Evolutionary conservation across 1,140 invertebrate genomes (phyloP).

Genomic region (Drosophila sproati): DNA sequence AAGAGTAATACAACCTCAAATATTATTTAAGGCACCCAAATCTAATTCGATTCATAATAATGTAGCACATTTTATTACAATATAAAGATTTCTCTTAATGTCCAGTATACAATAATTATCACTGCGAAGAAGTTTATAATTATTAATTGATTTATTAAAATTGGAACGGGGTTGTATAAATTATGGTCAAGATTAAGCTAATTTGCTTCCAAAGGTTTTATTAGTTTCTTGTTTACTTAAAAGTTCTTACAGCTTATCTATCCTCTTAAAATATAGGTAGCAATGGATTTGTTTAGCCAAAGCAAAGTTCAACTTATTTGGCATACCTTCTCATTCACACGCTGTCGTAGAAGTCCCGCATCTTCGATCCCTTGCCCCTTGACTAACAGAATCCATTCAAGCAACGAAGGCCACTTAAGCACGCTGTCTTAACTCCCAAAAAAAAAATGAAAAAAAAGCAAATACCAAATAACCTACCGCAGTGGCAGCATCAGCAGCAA

Average conservation of each 20-base stretch:
- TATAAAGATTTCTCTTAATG: too few relatives aligned
- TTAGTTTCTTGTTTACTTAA: too few relatives aligned
- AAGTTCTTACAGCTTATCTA: background rate
- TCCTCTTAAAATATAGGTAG: background rate
- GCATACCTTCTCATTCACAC: conserved; percentile 29
- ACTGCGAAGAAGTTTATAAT: too few relatives aligned
- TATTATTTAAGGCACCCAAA: too few relatives aligned
- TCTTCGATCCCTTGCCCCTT: background rate
- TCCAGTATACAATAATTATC: too few relatives aligned
- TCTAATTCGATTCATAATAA: too few relatives aligned
- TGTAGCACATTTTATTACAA: too few relatives aligned
- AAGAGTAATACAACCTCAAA: too few relatives aligned
- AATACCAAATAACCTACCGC: conserved; percentile 52
- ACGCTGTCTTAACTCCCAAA: conserved; percentile 23
- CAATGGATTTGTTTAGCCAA: background rate
- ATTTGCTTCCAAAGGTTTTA: too few relatives aligned
- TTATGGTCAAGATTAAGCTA: too few relatives aligned
- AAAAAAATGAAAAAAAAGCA: conserved; percentile 10
- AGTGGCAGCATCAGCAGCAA: conserved; percentile 28
- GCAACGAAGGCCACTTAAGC: conserved; percentile 53
- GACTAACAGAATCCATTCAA: background rate
- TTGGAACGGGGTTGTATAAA: too few relatives aligned
- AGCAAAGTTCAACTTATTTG: background rate
- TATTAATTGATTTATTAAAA: too few relatives aligned
- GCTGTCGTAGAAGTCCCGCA: conserved; percentile 21